Base-by-base conservation (phyloP, 2,797 vertebrate species). In the Lepus oiostolus region DNA sequence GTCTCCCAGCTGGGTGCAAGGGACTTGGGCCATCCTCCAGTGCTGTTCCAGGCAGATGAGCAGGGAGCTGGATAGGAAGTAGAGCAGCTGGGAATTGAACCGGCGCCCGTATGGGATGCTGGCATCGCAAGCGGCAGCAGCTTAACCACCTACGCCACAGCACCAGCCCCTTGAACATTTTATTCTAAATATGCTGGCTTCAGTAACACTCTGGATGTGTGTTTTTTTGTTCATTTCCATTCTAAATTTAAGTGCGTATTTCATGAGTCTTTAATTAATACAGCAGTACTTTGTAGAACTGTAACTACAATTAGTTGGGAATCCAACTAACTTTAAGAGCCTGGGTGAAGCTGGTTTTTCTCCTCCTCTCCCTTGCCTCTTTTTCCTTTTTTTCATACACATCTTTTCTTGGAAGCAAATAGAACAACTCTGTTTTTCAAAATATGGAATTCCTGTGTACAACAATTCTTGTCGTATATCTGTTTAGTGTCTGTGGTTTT, bases 261-360 rank as follows among this genome's bases (percentile, higher is more conserved):
- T 91, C 14, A 16, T 84, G 17, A 58, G 28, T 52, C 68, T 71
- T 93, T 67, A 85, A 81, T 63, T 87, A 60, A 74, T 76, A 67
- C 62, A 17, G n/a, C 38, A 88, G 21, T 94, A 35, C 50, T 88
- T 95, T 86, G 76, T 54, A 50, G 74, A 67, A 62, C 21, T 85
- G 8, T 75, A 85, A 60, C 14, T 58, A 4, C 58, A 58, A 68
- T n/a, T 71, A 77, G 26, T 32, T 63, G 65, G 67, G 47, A 71
- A 38, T 26, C 22, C 83, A 90, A 71, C 71, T 85, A 60, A 74
- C 70, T 91, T 77, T 83, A 83, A 60, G 83, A 87, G 67, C 76
- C 67, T 89, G 28, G 3, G 70, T 75, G 74, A 92, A 93, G 94
- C 92, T 88, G 67, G 58, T 90, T 95, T 28, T 84, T 28, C 67